These are phyloP conservation scores for Oenanthe oenanthe DNA, from an alignment of 2,113 vertebrate species.

Conservation along the genomic window DNA sequence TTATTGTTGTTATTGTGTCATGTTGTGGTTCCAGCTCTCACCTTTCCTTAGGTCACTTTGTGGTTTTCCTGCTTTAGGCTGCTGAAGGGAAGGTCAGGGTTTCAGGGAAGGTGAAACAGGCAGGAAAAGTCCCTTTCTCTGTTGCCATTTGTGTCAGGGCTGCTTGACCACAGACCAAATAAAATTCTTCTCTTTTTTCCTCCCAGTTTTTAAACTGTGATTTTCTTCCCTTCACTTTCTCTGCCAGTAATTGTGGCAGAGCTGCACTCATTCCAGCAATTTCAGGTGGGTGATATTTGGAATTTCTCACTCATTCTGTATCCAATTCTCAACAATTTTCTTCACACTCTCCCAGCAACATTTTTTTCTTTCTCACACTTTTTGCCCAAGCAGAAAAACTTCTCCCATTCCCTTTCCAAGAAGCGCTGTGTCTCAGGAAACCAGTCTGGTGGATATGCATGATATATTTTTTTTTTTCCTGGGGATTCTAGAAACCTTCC, in stretches of 20 bases:
- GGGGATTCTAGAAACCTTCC: background rate
- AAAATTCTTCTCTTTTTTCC: background rate
- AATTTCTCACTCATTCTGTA: background rate
- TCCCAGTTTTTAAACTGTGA: background rate
- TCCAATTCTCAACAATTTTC: background rate
- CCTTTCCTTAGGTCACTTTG: background rate
- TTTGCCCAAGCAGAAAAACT: background rate
- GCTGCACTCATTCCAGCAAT: background rate
- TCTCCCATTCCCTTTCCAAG: background rate
- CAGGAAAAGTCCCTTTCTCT: background rate
- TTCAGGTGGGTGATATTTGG: background rate
- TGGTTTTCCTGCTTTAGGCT: background rate
- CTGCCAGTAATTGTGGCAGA: background rate
- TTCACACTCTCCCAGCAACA: background rate
- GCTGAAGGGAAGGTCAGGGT: background rate
- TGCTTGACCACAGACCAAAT: background rate
- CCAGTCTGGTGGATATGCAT: background rate
- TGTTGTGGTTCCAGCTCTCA: background rate
- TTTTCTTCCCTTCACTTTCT: background rate
- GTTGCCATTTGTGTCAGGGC: accelerated
- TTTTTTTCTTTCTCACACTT: background rate
- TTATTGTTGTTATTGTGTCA: background rate
- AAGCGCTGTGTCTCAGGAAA: background rate
- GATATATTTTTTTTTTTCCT: background rate
- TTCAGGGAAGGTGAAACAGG: background rate